Percentiles rank a stretch among this genome's conserved stretches.
Evolutionary conservation across 2,113 vertebrate species (phyloP).

Genomic region (Pontoporia blainvillei): DNA sequence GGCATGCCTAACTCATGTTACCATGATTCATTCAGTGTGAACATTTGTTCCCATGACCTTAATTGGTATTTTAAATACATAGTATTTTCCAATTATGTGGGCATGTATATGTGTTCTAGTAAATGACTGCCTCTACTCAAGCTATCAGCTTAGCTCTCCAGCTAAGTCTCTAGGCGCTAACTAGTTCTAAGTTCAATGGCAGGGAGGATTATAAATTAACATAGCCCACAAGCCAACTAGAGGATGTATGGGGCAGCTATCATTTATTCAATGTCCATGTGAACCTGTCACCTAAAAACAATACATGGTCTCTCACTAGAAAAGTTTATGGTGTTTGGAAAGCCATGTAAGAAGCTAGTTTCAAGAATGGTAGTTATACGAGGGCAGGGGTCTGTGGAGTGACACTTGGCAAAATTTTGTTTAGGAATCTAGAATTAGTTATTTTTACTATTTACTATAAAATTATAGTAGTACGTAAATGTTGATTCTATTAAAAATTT

Average conservation of each 20-base stretch:
- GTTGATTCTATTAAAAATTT: not conserved
- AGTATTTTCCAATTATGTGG: not conserved
- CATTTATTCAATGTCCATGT: not conserved
- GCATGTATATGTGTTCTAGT: not conserved
- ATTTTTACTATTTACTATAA: not conserved
- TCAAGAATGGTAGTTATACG: not conserved
- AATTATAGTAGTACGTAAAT: not conserved
- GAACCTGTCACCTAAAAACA: not conserved
- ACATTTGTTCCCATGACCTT: not conserved
- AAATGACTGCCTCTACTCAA: not conserved
- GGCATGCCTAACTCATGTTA: not conserved
- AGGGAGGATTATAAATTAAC: not conserved
- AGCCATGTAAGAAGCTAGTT: not conserved
- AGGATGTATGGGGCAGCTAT: not conserved
- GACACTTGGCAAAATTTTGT: not conserved
- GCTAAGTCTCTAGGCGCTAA: not conserved
- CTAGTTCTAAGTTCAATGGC: not conserved
- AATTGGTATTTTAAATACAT: not conserved
- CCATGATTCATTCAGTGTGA: not conserved
- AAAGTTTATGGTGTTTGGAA: not conserved
- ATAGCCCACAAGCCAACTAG: too few species aligned
- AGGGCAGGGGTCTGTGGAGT: not conserved
- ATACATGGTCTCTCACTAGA: not conserved
- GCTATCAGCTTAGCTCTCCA: not conserved
- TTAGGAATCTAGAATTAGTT: constrained; percentile 16